phyloP scores from a whole-genome alignment of 2,888 invertebrate species.

The Sminthurinus aureus region DNA sequence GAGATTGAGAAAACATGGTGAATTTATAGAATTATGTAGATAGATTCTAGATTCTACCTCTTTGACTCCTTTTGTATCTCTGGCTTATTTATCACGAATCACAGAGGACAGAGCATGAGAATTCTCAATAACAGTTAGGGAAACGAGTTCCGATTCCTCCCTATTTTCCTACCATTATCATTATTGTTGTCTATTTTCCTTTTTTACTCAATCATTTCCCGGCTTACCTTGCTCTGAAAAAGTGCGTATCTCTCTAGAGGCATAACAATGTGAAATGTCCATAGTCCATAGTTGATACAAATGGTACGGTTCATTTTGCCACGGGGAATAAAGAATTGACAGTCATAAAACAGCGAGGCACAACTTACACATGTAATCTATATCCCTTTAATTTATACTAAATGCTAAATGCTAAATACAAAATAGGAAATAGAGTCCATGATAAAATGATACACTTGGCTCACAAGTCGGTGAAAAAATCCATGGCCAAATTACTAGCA shows the following conservation, averaged over 20 bases:
- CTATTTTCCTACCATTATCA: not conserved
- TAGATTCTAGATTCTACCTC: not conserved
- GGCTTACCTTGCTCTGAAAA: not conserved
- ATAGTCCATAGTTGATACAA: too few relatives aligned
- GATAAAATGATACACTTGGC: too few relatives aligned
- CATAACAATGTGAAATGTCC: too few relatives aligned
- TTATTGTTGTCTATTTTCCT: not conserved
- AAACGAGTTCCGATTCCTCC: not conserved
- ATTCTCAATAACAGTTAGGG: constrained; percentile 18
- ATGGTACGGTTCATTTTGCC: too few relatives aligned
- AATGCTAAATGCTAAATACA: too few relatives aligned
- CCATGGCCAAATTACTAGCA: too few relatives aligned
- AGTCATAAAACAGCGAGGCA: too few relatives aligned
- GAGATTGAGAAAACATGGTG: not conserved
- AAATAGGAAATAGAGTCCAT: too few relatives aligned
- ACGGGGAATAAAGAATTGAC: too few relatives aligned
- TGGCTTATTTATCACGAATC: not conserved
- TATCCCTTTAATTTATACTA: too few relatives aligned
- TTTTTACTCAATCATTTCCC: not conserved
- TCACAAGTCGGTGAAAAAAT: too few relatives aligned
- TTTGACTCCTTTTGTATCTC: not conserved
- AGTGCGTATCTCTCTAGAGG: not conserved
- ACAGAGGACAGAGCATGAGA: not conserved
- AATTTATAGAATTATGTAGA: not conserved
- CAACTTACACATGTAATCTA: too few relatives aligned